Base-by-base conservation (phyloP, 2,113 vertebrate genomes). In the Anguilla rostrata region DNA sequence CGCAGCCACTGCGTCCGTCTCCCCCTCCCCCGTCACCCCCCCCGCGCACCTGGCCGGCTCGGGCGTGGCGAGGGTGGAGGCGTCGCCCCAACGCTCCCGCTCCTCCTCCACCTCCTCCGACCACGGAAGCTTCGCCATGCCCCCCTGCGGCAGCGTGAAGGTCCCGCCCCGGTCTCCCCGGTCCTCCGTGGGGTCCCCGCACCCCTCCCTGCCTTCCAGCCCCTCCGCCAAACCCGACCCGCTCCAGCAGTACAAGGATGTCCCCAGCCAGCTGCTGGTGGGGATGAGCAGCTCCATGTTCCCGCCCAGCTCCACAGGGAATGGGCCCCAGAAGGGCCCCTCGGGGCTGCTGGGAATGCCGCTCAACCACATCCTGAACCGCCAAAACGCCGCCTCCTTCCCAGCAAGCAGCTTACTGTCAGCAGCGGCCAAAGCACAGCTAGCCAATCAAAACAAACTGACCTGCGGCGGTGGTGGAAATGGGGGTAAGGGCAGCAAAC, bases 351-450 rank as follows among this genome's bases (percentile, higher is more conserved):
- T 99, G 96, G 98, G 98, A 92, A 98, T 99, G 98, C 98, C 98
- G 96, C 97, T 99, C 93, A 99, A 99, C 96, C 98, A 99, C 96
- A 98, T 99, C 92, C 96, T 99, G 92, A 99, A 98, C 95, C 98
- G 98, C 97, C 98, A 99, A 94, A 99, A 98, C 34, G 97, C 98
- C 94, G 97, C 97, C 95, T 99, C 98, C 93, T 99, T 99, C 96
- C 98, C 98, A 87, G 98, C 98, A 91, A 99, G 98, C 94, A 99
- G 97, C 95, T 97, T 99, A 95, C 95, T 99, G 95, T 99, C 98
- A 95, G 98, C 98, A 93, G 98, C 98, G 97, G 98, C 98, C 98
- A 99, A 99, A 98, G 98, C 98, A 98, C 98, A 99, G 98, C 98
- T 99, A 98, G 98, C 98, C 97, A 99, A 99, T 99, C 98, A 99